Evolutionary conservation across 2,113 vertebrate genomes (phyloP).

Genomic region (Seriola dumerili): DNA sequence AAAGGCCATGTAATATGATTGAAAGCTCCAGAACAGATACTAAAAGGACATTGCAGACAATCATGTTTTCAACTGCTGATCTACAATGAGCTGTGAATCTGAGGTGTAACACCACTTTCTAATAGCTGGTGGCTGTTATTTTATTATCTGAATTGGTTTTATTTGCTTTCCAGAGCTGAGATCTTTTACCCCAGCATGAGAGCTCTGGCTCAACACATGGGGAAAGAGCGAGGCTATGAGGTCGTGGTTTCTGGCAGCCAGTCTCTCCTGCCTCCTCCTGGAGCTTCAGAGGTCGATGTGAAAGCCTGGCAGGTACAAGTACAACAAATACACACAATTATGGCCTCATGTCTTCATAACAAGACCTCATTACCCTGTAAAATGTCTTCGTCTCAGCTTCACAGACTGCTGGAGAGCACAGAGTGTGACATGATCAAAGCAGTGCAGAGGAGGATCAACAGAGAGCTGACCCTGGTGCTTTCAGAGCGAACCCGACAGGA

Average conservation of each 20-base stretch:
- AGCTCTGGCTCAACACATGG: slow-evolving; percentile 73
- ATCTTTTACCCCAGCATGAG: slow-evolving; percentile 82
- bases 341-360: background rate
- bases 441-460: slow-evolving; percentile 80
- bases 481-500: slow-evolving; percentile 82
- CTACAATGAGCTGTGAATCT: no score
- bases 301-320: slow-evolving; percentile 82
- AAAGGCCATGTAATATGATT: no score
- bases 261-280: slow-evolving; percentile 74
- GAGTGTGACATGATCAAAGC: slow-evolving; percentile 85
- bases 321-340: background rate
- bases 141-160: background rate
- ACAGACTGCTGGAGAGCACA: slow-evolving; percentile 85
- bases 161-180: slow-evolving; percentile 72
- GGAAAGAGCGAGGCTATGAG: slow-evolving; percentile 80
- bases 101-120: no score
- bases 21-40: no score
- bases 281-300: slow-evolving; percentile 83
- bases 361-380: background rate
- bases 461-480: slow-evolving; percentile 78
- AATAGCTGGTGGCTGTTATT: no score
- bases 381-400: slow-evolving; percentile 74
- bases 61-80: no score
- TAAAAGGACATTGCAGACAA: no score
- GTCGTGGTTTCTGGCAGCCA: slow-evolving; percentile 67